Percentiles rank a stretch among this genome's conserved stretches.
These are phyloP conservation scores for Heterotis niloticus DNA, from an alignment of 2,113 vertebrate species.

Conservation along the genomic window DNA sequence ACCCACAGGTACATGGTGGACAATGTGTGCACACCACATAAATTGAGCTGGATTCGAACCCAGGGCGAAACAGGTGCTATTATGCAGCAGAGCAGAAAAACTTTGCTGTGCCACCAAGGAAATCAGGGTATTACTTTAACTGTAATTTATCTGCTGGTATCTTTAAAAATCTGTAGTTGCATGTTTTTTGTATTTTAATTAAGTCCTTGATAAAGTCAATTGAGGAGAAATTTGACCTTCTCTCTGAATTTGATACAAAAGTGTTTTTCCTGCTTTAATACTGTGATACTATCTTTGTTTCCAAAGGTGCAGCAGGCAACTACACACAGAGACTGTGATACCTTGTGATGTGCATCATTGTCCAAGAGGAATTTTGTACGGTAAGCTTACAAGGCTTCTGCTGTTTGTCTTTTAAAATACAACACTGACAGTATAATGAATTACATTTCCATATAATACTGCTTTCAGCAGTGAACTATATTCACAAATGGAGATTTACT, in stretches of 20 bases:
- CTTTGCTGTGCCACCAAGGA: background rate
- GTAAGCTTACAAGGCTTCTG: conserved; percentile 6
- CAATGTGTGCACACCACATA: background rate
- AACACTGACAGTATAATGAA: background rate
- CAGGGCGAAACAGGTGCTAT: no score
- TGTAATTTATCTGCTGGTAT: no score
- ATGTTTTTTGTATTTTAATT: background rate
- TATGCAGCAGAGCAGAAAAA: no score
- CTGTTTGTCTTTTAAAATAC: background rate
- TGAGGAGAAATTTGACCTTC: background rate
- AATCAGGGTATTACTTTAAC: background rate
- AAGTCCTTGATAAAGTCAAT: no score
- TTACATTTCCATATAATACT: background rate
- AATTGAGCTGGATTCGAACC: background rate
- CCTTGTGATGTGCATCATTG: conserved; percentile 24
- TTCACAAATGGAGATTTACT: no score
- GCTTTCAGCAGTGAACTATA: background rate
- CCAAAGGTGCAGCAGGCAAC: background rate
- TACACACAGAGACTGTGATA: background rate
- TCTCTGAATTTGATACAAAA: background rate
- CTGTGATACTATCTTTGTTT: background rate
- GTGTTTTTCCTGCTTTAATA: background rate
- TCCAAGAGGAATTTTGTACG: conserved; percentile 20
- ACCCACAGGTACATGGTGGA: background rate
- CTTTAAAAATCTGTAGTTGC: background rate